Base-by-base conservation (phyloP, 2,888 invertebrate genomes). In the Yponomeuta cagnagella region DNA sequence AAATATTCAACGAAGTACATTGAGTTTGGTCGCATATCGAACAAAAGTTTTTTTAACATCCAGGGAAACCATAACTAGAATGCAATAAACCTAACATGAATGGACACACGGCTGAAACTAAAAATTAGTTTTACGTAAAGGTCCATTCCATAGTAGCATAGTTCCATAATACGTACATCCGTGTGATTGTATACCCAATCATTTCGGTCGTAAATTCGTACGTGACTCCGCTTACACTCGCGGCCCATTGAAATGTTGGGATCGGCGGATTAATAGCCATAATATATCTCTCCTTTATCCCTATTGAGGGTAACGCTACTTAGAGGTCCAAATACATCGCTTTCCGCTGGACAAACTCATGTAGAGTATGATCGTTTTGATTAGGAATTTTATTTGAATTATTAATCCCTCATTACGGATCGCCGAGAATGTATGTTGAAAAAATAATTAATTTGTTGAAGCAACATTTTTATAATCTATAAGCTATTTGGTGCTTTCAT, bases 181-280 rank as follows among this genome's bases (percentile, higher is more conserved):
- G 10, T 33, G 31, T 65, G 65, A 65, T 30, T 30, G 30, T 64
- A 30, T 64, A 64, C 10, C 64, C 31, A 64, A 64, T 31, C 33
- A 65, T 65, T 65, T 31, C 12, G 33, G 23, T 33, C 65, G 65
- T 65, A 65, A 65, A 65, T 31, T 15, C 52, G 65, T 65, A 65
- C 65, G 65, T 65, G 65, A 65, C 65, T 65, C 33, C 12, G 65
- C 12, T 9, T 58, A 58, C 52, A 58, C 52, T 10, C 31, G 33
- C 65, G 30, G 33, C 10, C 65, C 65, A 65, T 65, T 65, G 65
- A 65, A 65, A 65, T 65, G 65, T 65, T 30, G 12, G 65, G 65
- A 65, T 65, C 65, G 52, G 65, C 33, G 65, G 12, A 65, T 65
- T 65, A 65, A 65, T 65, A 65, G 65, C 23, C 65, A 30, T 65